These are phyloP conservation scores for Cladopsammia gracilis DNA, from an alignment of 64 coral and sea anemone genomes.

Conservation along the genomic window DNA sequence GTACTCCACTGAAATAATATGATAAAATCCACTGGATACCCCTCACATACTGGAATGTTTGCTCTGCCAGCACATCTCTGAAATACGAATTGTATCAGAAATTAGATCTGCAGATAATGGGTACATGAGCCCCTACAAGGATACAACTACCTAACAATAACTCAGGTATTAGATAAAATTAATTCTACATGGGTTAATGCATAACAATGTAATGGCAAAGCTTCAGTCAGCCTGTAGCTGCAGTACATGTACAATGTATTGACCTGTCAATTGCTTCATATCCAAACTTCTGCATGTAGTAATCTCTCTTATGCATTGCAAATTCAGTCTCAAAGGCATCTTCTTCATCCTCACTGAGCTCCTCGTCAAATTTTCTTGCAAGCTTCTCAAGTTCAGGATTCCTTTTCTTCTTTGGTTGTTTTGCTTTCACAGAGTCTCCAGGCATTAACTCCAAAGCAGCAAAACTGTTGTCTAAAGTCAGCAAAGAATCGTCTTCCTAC, in stretches of 20 bases:
- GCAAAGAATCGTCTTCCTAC: constrained; percentile 40
- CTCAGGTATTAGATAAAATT: no score
- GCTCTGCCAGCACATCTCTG: constrained; percentile 72
- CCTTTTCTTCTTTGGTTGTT: background rate
- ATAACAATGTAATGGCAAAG: no score
- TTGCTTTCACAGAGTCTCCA: constrained; percentile 41
- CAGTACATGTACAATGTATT: background rate
- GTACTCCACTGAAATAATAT: constrained; percentile 97
- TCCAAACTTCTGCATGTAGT: constrained; percentile 95
- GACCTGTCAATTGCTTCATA: constrained; percentile 79
- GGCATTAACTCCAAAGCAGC: constrained; percentile 57
- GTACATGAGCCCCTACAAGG: no score
- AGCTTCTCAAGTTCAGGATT: constrained; percentile 76
- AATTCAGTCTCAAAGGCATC: constrained; percentile 93
- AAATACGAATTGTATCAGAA: background rate
- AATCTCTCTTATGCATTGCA: constrained; percentile 89
- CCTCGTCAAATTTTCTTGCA: constrained; percentile 51
- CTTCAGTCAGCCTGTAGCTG: no score
- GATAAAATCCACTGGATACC: constrained; percentile 98
- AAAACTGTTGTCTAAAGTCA: constrained; percentile 59
- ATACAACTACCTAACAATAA: no score
- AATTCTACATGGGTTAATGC: no score
- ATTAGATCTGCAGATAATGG: background rate
- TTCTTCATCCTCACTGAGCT: constrained; percentile 67
- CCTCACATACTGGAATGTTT: constrained; percentile 85